Evolutionary conservation across 2,797 vertebrate genomes (phyloP).

Genomic region (Nyctibius grandis): DNA sequence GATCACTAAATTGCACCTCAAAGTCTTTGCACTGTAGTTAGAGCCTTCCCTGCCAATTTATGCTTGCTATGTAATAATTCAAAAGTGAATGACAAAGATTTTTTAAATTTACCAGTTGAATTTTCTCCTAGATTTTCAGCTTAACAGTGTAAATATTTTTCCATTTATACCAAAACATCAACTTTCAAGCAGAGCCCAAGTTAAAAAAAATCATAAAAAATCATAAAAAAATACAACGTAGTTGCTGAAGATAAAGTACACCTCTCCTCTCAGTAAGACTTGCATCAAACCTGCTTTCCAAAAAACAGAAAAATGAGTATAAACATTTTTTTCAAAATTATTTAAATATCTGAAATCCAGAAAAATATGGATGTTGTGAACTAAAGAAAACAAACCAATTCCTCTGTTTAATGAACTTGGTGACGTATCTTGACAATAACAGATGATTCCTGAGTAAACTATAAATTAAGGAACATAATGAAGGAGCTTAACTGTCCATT

Average conservation of each 20-base stretch:
- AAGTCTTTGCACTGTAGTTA: background rate
- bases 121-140: background rate
- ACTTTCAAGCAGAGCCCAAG: background rate
- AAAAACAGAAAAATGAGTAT: background rate
- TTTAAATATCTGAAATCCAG: background rate
- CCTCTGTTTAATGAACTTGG: background rate
- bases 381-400: background rate
- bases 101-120: background rate
- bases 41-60: background rate
- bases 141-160: background rate
- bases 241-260: background rate
- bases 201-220: background rate
- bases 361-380: background rate
- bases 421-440: background rate
- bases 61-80: background rate
- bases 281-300: background rate
- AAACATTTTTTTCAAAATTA: background rate
- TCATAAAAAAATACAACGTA: background rate
- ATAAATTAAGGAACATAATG: background rate
- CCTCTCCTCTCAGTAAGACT: background rate
- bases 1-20: background rate
- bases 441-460: background rate
- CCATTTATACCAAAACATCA: background rate
- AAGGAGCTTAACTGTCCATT: background rate
- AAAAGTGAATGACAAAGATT: background rate